Evolutionary conservation across 2,797 vertebrate species (phyloP).

Genomic region (Hippocampus kuda): DNA sequence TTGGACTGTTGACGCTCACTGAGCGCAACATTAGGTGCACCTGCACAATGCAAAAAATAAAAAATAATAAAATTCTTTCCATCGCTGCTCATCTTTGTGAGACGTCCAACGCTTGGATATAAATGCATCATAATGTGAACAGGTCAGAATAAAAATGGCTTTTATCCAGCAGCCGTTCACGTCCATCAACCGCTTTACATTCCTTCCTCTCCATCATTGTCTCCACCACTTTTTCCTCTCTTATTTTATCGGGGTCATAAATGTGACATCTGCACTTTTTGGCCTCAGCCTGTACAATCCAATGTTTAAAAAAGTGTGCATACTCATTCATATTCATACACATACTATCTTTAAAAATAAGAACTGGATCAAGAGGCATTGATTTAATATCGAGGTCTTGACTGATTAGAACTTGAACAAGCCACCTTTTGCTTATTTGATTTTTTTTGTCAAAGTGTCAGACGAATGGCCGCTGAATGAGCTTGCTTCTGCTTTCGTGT

Average conservation of each 20-base stretch:
- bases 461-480: background rate
- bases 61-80: background rate
- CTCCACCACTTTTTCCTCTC: background rate
- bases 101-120: background rate
- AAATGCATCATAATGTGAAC: conserved; percentile 15
- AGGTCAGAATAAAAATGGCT: conserved; percentile 30
- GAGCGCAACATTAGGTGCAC: background rate
- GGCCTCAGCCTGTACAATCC: background rate
- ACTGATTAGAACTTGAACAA: conserved; percentile 1
- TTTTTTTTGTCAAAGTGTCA: background rate
- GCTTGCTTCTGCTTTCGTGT: background rate
- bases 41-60: background rate
- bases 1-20: background rate
- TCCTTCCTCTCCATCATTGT: background rate
- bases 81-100: background rate
- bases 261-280: background rate
- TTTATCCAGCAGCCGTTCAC: conserved; percentile 50
- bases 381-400: conserved; percentile 5
- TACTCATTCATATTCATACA: background rate
- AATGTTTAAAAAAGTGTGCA: background rate
- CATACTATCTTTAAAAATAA: background rate
- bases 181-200: conserved; percentile 19
- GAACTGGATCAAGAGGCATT: background rate
- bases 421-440: conserved; percentile 20
- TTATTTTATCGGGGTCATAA: background rate